Conservation (phyloP, 2,797 vertebrate genomes). For the Poeciliopsis infans region DNA sequence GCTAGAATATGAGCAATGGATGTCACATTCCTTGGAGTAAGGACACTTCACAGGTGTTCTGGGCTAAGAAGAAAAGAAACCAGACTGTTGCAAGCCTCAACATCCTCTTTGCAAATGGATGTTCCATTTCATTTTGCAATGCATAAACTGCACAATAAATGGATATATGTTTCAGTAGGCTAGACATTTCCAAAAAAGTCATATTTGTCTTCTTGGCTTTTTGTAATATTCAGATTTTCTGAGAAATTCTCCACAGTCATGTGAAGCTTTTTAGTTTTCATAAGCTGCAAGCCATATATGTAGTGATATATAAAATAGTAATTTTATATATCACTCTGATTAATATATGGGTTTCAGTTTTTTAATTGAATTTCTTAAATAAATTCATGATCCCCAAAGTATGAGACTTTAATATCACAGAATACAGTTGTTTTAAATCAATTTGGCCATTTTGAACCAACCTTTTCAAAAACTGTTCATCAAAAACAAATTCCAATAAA, state of each 20-base stretch:
- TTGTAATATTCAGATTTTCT: background rate
- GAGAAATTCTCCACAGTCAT: background rate
- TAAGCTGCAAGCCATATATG: background rate
- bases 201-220: background rate
- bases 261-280: background rate
- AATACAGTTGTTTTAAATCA: background rate
- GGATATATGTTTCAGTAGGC: background rate
- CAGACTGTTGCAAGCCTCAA: background rate
- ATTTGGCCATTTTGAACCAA: background rate
- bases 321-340: background rate
- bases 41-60: background rate
- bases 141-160: background rate
- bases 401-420: background rate
- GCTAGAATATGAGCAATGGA: background rate
- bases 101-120: background rate
- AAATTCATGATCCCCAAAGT: background rate
- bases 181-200: background rate
- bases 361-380: background rate
- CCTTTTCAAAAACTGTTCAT: background rate
- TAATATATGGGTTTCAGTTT: background rate
- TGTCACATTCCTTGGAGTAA: background rate
- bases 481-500: background rate
- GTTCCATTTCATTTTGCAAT: background rate
- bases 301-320: too few relatives aligned
- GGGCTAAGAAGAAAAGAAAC: background rate